These are phyloP conservation scores for Xiphophorus maculatus DNA, from an alignment of 2,113 vertebrate species.

Conservation along the genomic window DNA sequence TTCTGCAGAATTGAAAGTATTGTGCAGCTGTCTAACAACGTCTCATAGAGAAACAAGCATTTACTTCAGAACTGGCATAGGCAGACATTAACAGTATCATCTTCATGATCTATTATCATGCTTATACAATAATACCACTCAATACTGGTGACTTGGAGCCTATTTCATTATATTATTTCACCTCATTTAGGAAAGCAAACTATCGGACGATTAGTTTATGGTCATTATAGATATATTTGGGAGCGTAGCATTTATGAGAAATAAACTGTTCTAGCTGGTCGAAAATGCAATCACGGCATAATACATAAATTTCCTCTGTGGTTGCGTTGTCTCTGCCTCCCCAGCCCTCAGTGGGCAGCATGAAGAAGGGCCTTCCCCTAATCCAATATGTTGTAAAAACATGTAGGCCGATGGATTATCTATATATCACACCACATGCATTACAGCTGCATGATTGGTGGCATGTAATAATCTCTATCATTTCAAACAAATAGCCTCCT, in stretches of 20 bases:
- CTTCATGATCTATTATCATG: slow-evolving; percentile 38
- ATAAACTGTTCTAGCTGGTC: slow-evolving; percentile 42
- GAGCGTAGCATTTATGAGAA: slow-evolving; percentile 48
- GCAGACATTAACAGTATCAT: slow-evolving; percentile 12
- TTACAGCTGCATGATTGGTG: slow-evolving; percentile 40
- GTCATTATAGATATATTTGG: slow-evolving; percentile 33
- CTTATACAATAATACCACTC: slow-evolving; percentile 41
- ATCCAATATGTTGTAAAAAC: slow-evolving; percentile 68
- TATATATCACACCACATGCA: slow-evolving; percentile 55
- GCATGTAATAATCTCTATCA: slow-evolving; percentile 58
- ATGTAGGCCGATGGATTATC: slow-evolving; percentile 57
- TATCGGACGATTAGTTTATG: slow-evolving; percentile 58
- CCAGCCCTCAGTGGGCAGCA: slow-evolving; percentile 6
- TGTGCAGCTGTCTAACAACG: background rate
- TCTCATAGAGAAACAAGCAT: background rate
- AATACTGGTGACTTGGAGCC: slow-evolving; percentile 27
- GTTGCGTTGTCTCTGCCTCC: slow-evolving; percentile 14
- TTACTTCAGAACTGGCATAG: background rate
- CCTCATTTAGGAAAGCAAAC: slow-evolving; percentile 63
- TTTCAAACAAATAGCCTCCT: slow-evolving; percentile 62
- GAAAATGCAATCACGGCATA: slow-evolving; percentile 54
- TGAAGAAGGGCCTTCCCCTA: slow-evolving; percentile 36
- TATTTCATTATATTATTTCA: slow-evolving; percentile 48
- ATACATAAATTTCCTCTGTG: slow-evolving; percentile 45
- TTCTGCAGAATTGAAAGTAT: background rate